Conservation (phyloP, 2,888 invertebrate species). For the Ectropis crepuscularia region DNA sequence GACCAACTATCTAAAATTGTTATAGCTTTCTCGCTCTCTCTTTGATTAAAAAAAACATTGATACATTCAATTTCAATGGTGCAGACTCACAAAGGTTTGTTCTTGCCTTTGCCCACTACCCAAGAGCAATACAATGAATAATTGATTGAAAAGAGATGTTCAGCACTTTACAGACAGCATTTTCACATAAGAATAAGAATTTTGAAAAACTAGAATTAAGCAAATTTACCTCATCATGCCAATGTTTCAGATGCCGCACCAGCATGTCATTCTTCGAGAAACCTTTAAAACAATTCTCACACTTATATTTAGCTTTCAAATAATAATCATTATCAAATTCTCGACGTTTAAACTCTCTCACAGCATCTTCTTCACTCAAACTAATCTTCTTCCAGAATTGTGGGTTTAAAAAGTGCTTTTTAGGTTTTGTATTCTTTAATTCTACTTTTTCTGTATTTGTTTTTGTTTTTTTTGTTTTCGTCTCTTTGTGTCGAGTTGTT, state of each 20-base stretch:
- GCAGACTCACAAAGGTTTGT: no score
- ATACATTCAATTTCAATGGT: no score
- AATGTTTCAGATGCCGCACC: conserved; percentile 61
- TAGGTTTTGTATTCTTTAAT: conserved; percentile 12
- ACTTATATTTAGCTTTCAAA: conserved; percentile 61
- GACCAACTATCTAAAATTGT: no score
- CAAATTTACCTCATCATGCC: conserved; percentile 64
- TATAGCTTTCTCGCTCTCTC: no score
- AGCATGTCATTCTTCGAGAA: conserved; percentile 71
- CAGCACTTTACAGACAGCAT: background rate
- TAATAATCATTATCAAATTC: conserved; percentile 58
- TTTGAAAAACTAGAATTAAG: background rate
- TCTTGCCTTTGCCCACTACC: no score
- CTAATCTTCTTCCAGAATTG: conserved; percentile 64
- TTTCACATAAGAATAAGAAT: background rate
- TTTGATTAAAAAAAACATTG: no score
- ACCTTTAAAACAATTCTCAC: conserved; percentile 67
- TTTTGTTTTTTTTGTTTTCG: conserved; percentile 21
- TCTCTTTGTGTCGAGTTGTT: conserved; percentile 1
- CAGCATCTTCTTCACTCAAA: conserved; percentile 66
- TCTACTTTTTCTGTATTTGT: conserved; percentile 41
- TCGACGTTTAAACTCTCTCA: conserved; percentile 58
- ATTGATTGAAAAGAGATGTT: background rate
- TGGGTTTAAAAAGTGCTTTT: conserved; percentile 48
- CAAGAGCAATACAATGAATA: no score